A percentile compares a stretch with the other conserved stretches of the same genome.
phyloP scores from a whole-genome alignment of 2,113 vertebrate genomes.

The Halichoeres trimaculatus region DNA sequence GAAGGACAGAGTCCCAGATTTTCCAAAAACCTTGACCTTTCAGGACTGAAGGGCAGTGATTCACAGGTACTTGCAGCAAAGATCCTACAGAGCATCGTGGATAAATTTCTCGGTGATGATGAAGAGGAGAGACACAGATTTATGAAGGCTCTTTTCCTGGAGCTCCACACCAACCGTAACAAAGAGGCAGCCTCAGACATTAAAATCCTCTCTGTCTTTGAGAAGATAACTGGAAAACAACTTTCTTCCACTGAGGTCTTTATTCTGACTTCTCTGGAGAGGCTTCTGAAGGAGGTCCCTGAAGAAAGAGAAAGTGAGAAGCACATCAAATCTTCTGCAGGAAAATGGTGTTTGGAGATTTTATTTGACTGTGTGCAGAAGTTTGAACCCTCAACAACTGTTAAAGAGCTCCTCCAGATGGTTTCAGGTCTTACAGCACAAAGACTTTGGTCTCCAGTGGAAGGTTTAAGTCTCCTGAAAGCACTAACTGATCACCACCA shows the following conservation, averaged over 20 bases:
- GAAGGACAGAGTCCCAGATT: background rate
- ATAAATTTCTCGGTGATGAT: background rate
- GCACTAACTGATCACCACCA: constrained; percentile 24
- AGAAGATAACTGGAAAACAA: background rate
- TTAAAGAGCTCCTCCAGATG: background rate
- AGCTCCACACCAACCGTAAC: background rate
- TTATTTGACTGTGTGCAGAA: background rate
- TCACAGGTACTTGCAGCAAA: background rate
- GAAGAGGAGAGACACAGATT: background rate
- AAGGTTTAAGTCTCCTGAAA: background rate
- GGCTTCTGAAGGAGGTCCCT: background rate
- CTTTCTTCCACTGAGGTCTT: background rate
- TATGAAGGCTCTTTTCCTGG: background rate
- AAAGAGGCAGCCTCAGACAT: accelerated
- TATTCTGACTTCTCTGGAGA: background rate
- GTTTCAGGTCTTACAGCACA: background rate
- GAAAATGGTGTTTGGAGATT: background rate
- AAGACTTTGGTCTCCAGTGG: constrained; percentile 22
- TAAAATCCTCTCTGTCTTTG: background rate
- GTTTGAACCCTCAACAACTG: background rate
- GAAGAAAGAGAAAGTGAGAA: background rate
- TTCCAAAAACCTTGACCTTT: background rate
- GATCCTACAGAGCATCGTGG: constrained; percentile 17
- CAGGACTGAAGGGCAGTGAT: background rate
- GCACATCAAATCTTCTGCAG: background rate